Evolutionary conservation across 2,113 vertebrate genomes (phyloP).

Genomic region (Osmerus mordax): DNA sequence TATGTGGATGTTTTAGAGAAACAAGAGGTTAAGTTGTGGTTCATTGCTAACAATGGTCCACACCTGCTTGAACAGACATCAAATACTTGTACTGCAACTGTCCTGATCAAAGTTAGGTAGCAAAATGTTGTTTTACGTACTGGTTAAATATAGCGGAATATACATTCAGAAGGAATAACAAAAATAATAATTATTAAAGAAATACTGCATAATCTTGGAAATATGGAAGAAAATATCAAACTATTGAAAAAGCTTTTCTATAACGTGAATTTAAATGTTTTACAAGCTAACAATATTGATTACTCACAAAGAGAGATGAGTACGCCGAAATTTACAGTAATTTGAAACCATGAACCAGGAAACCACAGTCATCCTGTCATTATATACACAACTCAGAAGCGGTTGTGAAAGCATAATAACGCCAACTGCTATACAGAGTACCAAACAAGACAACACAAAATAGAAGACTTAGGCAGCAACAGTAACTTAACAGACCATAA

Average conservation of each 20-base stretch:
- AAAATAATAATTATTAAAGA: too few relatives aligned
- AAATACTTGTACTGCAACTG: background rate
- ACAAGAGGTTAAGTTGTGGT: background rate
- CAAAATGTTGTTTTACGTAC: too few relatives aligned
- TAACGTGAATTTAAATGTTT: background rate
- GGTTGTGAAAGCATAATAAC: too few relatives aligned
- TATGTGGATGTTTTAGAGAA: background rate
- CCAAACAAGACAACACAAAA: too few relatives aligned
- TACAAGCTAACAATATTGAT: background rate
- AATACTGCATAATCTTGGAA: too few relatives aligned
- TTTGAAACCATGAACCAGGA: background rate
- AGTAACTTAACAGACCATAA: too few relatives aligned
- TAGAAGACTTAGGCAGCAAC: too few relatives aligned
- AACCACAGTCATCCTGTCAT: background rate
- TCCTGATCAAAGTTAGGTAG: too few relatives aligned
- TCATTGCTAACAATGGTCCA: background rate
- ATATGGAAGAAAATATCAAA: too few relatives aligned
- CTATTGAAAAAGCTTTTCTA: background rate
- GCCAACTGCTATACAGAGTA: too few relatives aligned
- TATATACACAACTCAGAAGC: background rate
- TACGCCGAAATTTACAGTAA: background rate
- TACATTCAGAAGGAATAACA: too few relatives aligned
- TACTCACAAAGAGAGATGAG: background rate
- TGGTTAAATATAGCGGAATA: too few relatives aligned
- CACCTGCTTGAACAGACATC: background rate